Evolutionary conservation across 2,113 vertebrate genomes (phyloP), one percentile per base, ranked within the genome.

Genomic region (Actinemys pallida): DNA sequence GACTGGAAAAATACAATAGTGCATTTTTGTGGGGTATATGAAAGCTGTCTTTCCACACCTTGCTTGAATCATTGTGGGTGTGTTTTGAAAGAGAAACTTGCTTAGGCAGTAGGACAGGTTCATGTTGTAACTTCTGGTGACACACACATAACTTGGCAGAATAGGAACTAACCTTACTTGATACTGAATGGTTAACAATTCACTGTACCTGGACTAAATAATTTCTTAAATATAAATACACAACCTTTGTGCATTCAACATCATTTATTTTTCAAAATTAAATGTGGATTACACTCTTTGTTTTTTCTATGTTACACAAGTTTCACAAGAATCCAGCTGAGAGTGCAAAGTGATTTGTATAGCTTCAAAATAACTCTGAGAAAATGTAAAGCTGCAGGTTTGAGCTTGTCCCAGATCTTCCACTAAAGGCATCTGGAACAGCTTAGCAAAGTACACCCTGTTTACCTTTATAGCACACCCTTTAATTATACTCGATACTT

Each of bases 361-460:
- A 90, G 57, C n/a, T 96, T 90, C 39, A 75, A 87, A 97, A 94
- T 96, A 94, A 96, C 93, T 90, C 92, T 95, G 96, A 97, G 96
- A 95, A 95, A 97, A 92, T 91, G 96, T 90, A 84, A 93, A 90
- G 91, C 94, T 96, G 87, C 99, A 99, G 98, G 99, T 98, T 98
- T 97, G 91, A 98, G 99, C 99, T 98, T 99, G 99, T 97, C 98
- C 96, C 84, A 92, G 96, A 90, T 97, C 95, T 97, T 97, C 92
- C 95, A 97, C 93, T 95, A 85, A 93, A 97, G 96, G 95, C 97
- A 97, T 96, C 96, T 97, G 97, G 95, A 97, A 89, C 93, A 95
- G 86, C 94, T 96, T 95, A 96, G 93, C 92, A 86, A 90, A 92
- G 95, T 96, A 95, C 91, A 86, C 95, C 94, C 93, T 95, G 87